Conservation (phyloP, 23 tunicate species). For the Trididemnum miniatum region DNA sequence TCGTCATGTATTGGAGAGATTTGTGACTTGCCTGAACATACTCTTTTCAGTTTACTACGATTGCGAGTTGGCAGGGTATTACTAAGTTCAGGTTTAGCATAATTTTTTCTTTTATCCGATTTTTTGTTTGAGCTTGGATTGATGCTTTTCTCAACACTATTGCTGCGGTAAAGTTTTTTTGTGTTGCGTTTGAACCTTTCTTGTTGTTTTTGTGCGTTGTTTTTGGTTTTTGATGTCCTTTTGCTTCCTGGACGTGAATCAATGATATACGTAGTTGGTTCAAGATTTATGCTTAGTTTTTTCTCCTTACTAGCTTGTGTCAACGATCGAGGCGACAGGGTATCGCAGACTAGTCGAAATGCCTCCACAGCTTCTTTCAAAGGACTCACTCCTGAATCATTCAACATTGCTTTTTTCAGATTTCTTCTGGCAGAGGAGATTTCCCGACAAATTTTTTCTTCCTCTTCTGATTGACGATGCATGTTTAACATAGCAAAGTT, state of each 20-base stretch:
- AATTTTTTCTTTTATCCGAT: not conserved
- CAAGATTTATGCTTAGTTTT: constrained; percentile 7
- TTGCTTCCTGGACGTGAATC: not conserved
- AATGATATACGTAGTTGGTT: not conserved
- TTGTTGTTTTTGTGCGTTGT: not conserved
- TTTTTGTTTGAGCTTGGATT: not conserved
- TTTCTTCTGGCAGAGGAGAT: constrained; percentile 38
- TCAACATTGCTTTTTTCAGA: constrained; percentile 39
- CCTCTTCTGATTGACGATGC: constrained; percentile 26
- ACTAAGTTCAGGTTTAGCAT: not conserved
- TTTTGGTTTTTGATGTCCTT: not conserved
- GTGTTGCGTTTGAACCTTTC: constrained; percentile 2
- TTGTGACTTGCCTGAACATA: not conserved
- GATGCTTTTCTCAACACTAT: not conserved
- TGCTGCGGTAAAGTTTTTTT: not conserved
- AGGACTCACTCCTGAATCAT: not conserved
- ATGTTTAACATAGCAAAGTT: constrained; percentile 25
- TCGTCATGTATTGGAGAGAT: not conserved
- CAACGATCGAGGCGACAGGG: constrained; percentile 4
- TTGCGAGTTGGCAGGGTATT: not conserved
- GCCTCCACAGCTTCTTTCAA: constrained; percentile 46
- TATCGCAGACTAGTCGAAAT: constrained; percentile 39
- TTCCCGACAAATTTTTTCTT: constrained; percentile 7
- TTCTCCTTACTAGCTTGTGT: not conserved
- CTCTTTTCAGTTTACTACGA: not conserved